Evolutionary conservation across 2,113 vertebrate species (phyloP).

Genomic region (Pan paniscus): DNA sequence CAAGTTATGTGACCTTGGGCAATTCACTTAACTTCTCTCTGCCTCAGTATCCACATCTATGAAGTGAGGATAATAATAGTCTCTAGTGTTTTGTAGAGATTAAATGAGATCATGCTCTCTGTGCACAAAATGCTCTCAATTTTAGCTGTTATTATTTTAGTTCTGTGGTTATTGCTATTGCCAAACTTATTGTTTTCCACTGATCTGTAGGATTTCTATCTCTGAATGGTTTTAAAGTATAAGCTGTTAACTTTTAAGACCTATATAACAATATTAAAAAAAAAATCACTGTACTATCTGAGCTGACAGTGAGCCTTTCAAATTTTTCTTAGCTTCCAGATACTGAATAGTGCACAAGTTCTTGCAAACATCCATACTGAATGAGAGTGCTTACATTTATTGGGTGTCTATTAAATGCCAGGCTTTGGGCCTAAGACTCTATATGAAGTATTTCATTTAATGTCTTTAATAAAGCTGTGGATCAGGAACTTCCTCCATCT

Average conservation of each 20-base stretch:
- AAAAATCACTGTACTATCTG: neutral
- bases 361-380: slow-evolving; percentile 60
- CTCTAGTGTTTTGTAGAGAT: neutral
- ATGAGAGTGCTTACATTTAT: slow-evolving; percentile 55
- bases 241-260: slow-evolving; percentile 26
- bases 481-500: neutral
- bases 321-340: slow-evolving; percentile 52
- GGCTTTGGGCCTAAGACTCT: neutral
- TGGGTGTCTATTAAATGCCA: slow-evolving; percentile 55
- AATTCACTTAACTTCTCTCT: neutral
- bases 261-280: neutral
- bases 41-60: neutral
- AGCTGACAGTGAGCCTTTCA: slow-evolving; percentile 43
- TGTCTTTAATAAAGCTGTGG: slow-evolving; percentile 11
- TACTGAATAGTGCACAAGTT: slow-evolving; percentile 53
- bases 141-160: neutral
- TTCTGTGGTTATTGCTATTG: neutral
- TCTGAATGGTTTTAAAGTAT: slow-evolving; percentile 1
- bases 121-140: neutral
- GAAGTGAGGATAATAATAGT: neutral
- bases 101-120: neutral
- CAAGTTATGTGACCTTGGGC: neutral
- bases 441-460: slow-evolving; percentile 6
- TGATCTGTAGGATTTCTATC: neutral
- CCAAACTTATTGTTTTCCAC: neutral